A percentile compares a stretch with the other conserved stretches of the same genome.
Evolutionary conservation across 2,113 vertebrate species (phyloP).

Genomic region (Corythornis vintsioides): DNA sequence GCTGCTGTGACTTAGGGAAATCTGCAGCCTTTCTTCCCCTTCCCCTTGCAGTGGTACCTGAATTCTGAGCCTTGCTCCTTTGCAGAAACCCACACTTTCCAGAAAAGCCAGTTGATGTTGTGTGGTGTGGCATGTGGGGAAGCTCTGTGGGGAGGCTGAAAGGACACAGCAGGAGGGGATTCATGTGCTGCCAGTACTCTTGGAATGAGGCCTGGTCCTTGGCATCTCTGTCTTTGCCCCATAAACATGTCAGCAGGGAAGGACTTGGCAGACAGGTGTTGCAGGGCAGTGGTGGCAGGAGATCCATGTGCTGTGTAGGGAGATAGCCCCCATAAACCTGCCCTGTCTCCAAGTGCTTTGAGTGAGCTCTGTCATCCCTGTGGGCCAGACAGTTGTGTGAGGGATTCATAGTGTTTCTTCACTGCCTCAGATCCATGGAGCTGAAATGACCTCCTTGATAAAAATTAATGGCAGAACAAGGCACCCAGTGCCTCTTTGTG

Average conservation of each 20-base stretch:
- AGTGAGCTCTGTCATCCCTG: too few species aligned
- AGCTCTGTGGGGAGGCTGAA: not conserved
- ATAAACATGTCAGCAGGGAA: rapidly evolving
- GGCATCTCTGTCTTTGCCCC: not conserved
- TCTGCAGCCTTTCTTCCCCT: not conserved
- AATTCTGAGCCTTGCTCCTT: not conserved
- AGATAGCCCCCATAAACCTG: not conserved
- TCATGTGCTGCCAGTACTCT: not conserved
- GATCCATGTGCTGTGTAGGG: rapidly evolving
- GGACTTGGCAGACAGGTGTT: not conserved
- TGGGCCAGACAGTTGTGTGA: not conserved
- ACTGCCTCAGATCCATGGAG: rapidly evolving
- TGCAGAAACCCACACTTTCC: not conserved
- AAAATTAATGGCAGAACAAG: not conserved
- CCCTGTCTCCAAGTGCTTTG: not conserved
- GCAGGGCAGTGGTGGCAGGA: not conserved
- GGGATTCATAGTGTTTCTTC: not conserved
- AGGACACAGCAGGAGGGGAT: not conserved
- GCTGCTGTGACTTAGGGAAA: not conserved
- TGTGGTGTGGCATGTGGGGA: too few species aligned
- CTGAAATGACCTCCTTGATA: rapidly evolving
- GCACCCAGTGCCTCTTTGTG: rapidly evolving
- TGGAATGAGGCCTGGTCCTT: not conserved
- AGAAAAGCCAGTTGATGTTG: not conserved
- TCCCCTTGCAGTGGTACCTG: not conserved